A percentile compares a stretch with the other conserved stretches of the same genome.
These are phyloP conservation scores for Archilochus colubris DNA, from an alignment of 2,113 vertebrate genomes.

Conservation along the genomic window DNA sequence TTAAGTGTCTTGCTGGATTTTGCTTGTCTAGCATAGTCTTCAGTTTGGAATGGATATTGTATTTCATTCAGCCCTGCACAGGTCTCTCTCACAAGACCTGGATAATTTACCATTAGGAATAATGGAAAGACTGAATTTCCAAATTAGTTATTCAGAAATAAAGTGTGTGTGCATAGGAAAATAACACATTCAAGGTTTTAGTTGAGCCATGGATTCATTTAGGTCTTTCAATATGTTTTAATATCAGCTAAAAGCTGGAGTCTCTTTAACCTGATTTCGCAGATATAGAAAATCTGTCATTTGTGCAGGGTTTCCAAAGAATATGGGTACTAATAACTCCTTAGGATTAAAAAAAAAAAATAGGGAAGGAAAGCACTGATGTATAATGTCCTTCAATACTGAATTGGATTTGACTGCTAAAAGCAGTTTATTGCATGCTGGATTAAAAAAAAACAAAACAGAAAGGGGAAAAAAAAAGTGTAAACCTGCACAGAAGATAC, in stretches of 20 bases:
- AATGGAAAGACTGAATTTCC: neutral
- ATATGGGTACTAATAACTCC: neutral
- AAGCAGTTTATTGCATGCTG: slow-evolving; percentile 6
- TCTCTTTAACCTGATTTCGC: neutral
- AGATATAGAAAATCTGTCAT: neutral
- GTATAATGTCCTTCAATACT: neutral
- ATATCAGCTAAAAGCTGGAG: neutral
- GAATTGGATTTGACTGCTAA: neutral
- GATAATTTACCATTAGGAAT: neutral
- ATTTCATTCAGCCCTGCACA: neutral
- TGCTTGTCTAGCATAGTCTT: neutral
- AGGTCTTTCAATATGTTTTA: neutral
- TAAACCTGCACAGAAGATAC: slow-evolving; percentile 24
- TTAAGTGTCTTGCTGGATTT: neutral
- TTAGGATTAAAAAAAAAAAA: neutral
- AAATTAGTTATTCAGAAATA: neutral
- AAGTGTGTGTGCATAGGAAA: neutral
- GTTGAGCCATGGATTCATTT: neutral
- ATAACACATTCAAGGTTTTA: neutral
- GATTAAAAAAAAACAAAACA: neutral
- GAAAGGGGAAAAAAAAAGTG: neutral
- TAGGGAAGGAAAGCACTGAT: neutral
- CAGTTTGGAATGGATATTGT: neutral
- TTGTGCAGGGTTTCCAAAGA: neutral
- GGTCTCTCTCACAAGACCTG: neutral